These are phyloP conservation scores for Ciconia maguari DNA, from an alignment of 2,113 vertebrate genomes.

Conservation along the genomic window DNA sequence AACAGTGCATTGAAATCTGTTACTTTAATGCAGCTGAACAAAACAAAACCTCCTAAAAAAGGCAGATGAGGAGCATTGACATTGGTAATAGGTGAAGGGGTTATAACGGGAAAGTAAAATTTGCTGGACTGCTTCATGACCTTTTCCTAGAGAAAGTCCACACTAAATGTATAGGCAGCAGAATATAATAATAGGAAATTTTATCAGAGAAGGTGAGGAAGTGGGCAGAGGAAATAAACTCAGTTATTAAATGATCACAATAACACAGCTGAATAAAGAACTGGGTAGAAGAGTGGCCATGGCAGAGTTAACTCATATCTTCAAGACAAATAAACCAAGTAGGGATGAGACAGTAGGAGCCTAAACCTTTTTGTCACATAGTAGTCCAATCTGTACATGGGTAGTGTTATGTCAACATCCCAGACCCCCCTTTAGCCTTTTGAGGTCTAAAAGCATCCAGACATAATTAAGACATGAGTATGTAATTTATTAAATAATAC, in stretches of 20 bases:
- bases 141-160: not conserved
- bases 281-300: not conserved
- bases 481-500: not conserved
- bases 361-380: not conserved
- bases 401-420: not conserved
- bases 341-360: rapidly evolving
- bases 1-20: not conserved
- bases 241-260: not conserved
- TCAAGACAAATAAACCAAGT: not conserved
- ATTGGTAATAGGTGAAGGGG: not conserved
- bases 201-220: not conserved
- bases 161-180: not conserved
- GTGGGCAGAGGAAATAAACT: not conserved
- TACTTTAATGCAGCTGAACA: not conserved
- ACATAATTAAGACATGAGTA: not conserved
- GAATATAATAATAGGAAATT: not conserved
- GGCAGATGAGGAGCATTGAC: not conserved
- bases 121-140: not conserved
- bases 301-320: not conserved
- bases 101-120: not conserved
- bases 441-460: not conserved
- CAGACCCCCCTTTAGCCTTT: not conserved
- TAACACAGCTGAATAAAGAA: not conserved
- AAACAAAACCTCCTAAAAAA: not conserved
- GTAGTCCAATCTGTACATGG: not conserved